Base-by-base conservation (phyloP, 1,140 invertebrate genomes). In the Trichonephila clavipes region DNA sequence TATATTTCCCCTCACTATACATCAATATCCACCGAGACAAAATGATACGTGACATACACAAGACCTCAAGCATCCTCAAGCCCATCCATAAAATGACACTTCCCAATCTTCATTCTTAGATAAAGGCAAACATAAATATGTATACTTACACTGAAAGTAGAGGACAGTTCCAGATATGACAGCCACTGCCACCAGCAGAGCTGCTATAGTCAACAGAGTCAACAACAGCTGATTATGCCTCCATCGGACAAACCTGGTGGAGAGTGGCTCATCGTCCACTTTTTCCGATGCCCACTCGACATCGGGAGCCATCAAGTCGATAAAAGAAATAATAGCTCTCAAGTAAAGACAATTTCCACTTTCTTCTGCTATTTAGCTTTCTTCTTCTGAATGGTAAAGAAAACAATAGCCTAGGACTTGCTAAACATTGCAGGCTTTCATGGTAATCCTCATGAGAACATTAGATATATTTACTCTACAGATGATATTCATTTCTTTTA, bases 251-350 rank as follows among this genome's bases (percentile, higher is more conserved):
- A 93, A 93, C 58, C 92, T 72, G 7, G 64, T 88, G 2, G 92
- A 81, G 18, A 88, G 51, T 10, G 92, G 92, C 51, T 93, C 92
- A 51, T 88, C 85, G 2, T 93, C 86, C 44, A 51, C 66, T 88
- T 93, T 93, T 82, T 93, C 92, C 1, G 92, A 88, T n/a, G 85
- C 58, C 92, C 92, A 93, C 69, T 93, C 92, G 66, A 93, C 92
- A 66, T 93, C 92, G 8, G 92, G 92, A 81, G 92, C 85, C 92
- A 93, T 93, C 58, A 16, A n/a, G 8, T 21, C 40, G 16, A 88
- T 14, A 18, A n/a, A 12, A 21, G 59, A 28, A 88, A 59, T 5
- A 61, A 69, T 19, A 66, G 14, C 18, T 34, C 86, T 44, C 59
- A 44, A 64, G 61, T 34, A 81, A 21, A 8, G 51, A 40, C 24